Evolutionary conservation across 2,888 invertebrate genomes (phyloP), one percentile per base, ranked within the genome.

Genomic region (Linnaemya vulpina): DNA sequence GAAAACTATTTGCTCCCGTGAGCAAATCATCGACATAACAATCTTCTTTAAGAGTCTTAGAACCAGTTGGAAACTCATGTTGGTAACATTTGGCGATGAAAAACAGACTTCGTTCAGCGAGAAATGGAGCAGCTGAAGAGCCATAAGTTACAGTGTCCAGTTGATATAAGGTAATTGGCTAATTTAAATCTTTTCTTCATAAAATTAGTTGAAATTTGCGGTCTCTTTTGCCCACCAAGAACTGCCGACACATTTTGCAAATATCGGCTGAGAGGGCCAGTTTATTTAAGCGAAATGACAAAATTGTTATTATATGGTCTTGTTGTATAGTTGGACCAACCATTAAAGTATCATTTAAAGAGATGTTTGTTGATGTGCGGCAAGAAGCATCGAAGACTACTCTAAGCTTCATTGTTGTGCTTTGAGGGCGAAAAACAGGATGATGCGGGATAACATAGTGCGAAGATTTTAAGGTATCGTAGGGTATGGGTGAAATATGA

Each of bases 51-150:
- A 30, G 30, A 30, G 30, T 30, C 5, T 30, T 30, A 30, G 2
- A 30, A 30, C 30, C 30, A 30, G 5, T 30, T 30, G 30, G 30
- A 30, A 30, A 30, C 30, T 30, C 30, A 30, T 30, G 30, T 30
- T 30, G 30, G 30, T 30, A 30, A 30, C 30, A 30, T 30, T 30
- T 5, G 30, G 30, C 30, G 30, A 30, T 30, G 30, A 30, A 30
- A 30, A 30, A 30, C 30, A 30, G 30, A 30, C 30, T 30, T 30
- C 30, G 30, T 30, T 3, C 30, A 30, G 77, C 81, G 4, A 86
- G 38, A 30, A 85, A 86, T 55, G 86, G 81, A 8, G 87, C 86
- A 11, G 84, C 51, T 2, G 84, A 55, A n/a, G 83, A 86, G 11
- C 86, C 85, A 43, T 86, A 86, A 0, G 84, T 86, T 15, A 86